Conservation (phyloP, 1,140 invertebrate genomes). For the Tetramorium alpestre region DNA sequence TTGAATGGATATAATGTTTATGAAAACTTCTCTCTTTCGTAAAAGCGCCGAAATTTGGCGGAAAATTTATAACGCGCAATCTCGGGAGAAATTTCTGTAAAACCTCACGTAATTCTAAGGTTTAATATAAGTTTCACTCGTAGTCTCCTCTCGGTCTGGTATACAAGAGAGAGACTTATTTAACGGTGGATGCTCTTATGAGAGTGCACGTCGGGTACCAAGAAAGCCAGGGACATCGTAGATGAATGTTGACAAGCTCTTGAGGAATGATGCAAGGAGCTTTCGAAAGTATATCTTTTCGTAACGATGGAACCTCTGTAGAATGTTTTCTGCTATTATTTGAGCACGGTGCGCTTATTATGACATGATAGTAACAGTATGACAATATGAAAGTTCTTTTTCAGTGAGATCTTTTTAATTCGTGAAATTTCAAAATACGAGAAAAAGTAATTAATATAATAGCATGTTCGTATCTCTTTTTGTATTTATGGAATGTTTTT, state of each 20-base stretch:
- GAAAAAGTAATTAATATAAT: slow-evolving; percentile 9
- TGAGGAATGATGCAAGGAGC: slow-evolving; percentile 33
- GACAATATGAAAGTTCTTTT: background rate
- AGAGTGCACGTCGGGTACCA: slow-evolving; percentile 45
- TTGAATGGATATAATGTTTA: slow-evolving; percentile 31
- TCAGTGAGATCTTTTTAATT: background rate
- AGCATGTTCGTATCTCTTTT: background rate
- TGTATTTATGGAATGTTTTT: background rate
- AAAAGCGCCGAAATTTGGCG: slow-evolving; percentile 37
- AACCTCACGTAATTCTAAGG: slow-evolving; percentile 54
- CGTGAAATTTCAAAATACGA: background rate
- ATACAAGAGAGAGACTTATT: slow-evolving; percentile 54
- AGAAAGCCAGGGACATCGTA: background rate
- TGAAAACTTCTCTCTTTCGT: slow-evolving; percentile 10
- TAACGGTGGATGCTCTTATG: slow-evolving; percentile 63
- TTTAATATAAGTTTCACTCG: slow-evolving; percentile 57
- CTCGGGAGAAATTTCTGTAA: slow-evolving; percentile 56
- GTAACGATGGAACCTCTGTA: background rate
- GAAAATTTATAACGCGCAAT: slow-evolving; percentile 57
- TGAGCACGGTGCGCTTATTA: background rate
- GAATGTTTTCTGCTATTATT: slow-evolving; percentile 12
- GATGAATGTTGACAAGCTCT: slow-evolving; percentile 56
- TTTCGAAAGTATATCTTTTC: slow-evolving; percentile 32
- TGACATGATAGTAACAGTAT: background rate
- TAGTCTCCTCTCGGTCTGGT: background rate